phyloP scores from a whole-genome alignment of 2,797 vertebrate genomes.

The Pangasius djambal region DNA sequence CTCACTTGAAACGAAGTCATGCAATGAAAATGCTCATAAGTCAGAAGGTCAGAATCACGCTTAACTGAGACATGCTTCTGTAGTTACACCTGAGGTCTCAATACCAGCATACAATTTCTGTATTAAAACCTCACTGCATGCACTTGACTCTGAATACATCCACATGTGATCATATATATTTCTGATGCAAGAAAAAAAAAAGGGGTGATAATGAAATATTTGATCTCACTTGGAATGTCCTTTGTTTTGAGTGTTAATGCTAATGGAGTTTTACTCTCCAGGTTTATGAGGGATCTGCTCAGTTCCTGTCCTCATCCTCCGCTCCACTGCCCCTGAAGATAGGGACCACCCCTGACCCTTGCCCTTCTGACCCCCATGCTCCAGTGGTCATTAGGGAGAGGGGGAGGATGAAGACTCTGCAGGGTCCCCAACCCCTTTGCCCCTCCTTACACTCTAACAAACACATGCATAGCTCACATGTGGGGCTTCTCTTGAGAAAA shows the following conservation, averaged over 20 bases:
- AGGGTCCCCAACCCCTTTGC: constrained; percentile 20
- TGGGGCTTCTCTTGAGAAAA: constrained; percentile 75
- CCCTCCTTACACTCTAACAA: constrained; percentile 35
- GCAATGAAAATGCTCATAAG: not conserved
- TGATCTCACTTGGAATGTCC: constrained; percentile 3
- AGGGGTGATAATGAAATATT: not conserved
- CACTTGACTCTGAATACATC: not conserved
- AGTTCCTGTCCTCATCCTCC: constrained; percentile 38
- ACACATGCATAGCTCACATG: constrained; percentile 66
- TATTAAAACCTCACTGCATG: not conserved
- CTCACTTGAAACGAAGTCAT: not conserved
- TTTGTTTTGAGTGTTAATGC: constrained; percentile 30
- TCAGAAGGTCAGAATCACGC: not conserved
- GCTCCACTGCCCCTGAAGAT: constrained; percentile 53
- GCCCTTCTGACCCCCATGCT: constrained; percentile 38
- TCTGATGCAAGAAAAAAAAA: not conserved
- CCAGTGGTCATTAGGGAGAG: constrained; percentile 49
- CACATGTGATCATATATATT: not conserved
- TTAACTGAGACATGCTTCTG: not conserved
- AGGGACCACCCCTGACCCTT: constrained; percentile 49
- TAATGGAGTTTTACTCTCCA: constrained; percentile 33
- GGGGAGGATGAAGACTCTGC: constrained; percentile 18
- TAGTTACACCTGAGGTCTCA: not conserved
- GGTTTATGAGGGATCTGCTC: constrained; percentile 35
- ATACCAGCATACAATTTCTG: not conserved